Percentiles rank a stretch among this genome's conserved stretches.
Conservation (phyloP, 2,888 invertebrate species). For the Colostygia pectinataria region DNA sequence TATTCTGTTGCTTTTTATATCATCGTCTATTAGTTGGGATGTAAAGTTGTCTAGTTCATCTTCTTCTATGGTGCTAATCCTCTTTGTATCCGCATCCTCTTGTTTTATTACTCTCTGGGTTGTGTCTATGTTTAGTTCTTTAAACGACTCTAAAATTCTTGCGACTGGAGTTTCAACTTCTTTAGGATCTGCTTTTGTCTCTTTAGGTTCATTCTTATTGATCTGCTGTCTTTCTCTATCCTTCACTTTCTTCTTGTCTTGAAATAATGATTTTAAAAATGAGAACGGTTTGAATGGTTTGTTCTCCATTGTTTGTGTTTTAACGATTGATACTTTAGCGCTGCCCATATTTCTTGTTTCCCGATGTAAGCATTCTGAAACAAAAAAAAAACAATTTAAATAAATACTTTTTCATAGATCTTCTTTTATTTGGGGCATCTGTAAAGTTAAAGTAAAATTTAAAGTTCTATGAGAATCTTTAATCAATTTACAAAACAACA, state of each 20-base stretch:
- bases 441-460: too few relatives aligned
- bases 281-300: slow-evolving; percentile 52
- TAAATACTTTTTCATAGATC: too few relatives aligned
- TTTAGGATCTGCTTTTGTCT: neutral
- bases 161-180: slow-evolving; percentile 15
- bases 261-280: slow-evolving; percentile 36
- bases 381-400: slow-evolving; percentile 15
- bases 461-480: too few relatives aligned
- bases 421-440: too few relatives aligned
- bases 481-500: too few relatives aligned
- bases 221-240: slow-evolving; percentile 25
- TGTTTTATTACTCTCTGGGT: neutral
- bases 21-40: slow-evolving; percentile 52
- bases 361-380: slow-evolving; percentile 33
- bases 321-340: slow-evolving; percentile 46
- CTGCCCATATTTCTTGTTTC: slow-evolving; percentile 55
- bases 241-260: slow-evolving; percentile 42
- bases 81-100: too few relatives aligned
- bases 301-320: slow-evolving; percentile 58
- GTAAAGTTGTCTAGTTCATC: slow-evolving; percentile 59
- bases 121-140: slow-evolving; percentile 16
- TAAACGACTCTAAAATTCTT: slow-evolving; percentile 23
- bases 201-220: slow-evolving; percentile 6
- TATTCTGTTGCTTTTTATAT: slow-evolving; percentile 46
- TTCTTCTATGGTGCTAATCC: slow-evolving; percentile 26